Evolutionary conservation across 1,140 invertebrate species (phyloP), one percentile per base, ranked within the genome.

Genomic region (Caenorhabditis brenneri): DNA sequence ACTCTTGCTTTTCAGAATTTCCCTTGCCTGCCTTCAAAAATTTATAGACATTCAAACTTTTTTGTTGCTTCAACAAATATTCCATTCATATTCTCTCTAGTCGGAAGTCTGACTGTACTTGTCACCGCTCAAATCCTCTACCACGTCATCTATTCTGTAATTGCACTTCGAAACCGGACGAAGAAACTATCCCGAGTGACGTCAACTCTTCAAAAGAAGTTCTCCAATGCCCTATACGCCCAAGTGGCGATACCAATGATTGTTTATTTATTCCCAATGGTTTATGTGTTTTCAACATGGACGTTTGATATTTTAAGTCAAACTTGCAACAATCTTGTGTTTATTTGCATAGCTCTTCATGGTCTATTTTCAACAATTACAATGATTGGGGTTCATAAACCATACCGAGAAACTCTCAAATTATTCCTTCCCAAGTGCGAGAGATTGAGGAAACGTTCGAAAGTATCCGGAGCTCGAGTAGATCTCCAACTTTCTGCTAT

Each of bases 291-390:
- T 19, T 27, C 9, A 22, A 65, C 58, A 24, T 65, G 58, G 58
- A 36, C 58, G 19, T 65, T 65, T 65, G 58, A 65, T 65, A 36
- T 65, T 65, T 65, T 65, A 33, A 65, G 58, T n/a, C 58, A 65
- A n/a, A 65, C 31, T 65, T 65, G 58, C 58, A 65, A 65, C 58
- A 65, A 65, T 65, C 29, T 65, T 10, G 58, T 65, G 58, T 65
- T 65, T 65, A 65, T 65, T 65, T 65, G 29, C n/a, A 65, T 65
- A 16, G 58, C 58, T 33, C 29, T 65, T 33, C 58, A 65, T 36
- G 58, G 58, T 33, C n/a, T 65, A 33, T 19, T 65, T 10, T 65
- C 58, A 65, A 65, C 58, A 65, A 22, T 65, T 5, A 65, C 58
- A 33, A 65, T 65, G 58, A 33, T 65, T 36, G 15, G 9, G 0